Percentiles rank a stretch among this genome's conserved stretches.
Evolutionary conservation across 1,140 invertebrate species (phyloP).

Genomic region (Dreissena polymorpha): DNA sequence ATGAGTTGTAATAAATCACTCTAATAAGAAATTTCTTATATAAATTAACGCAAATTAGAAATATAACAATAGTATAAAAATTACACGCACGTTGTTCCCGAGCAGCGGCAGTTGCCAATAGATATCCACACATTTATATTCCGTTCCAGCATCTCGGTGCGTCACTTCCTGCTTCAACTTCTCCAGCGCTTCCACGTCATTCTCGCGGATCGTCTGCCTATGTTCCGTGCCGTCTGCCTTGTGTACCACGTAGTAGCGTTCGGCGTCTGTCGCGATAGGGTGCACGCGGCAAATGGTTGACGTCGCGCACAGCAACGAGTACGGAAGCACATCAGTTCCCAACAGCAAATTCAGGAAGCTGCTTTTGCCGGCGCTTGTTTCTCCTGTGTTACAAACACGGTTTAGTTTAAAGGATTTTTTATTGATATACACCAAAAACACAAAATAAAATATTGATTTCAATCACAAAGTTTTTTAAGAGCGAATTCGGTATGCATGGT

Average conservation of each 20-base stretch:
- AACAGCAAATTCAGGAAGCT: conserved; percentile 64
- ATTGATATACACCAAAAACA: neutral
- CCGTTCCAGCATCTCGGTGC: conserved; percentile 5
- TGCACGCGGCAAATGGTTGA: conserved; percentile 63
- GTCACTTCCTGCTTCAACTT: conserved; percentile 28
- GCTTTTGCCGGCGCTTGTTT: conserved; percentile 64
- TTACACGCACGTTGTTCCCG: conserved; percentile 8
- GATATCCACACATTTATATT: conserved; percentile 54
- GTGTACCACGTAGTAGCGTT: neutral
- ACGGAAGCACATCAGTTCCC: conserved; percentile 60
- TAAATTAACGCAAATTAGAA: no score
- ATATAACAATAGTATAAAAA: neutral
- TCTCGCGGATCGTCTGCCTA: neutral
- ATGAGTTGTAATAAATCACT: no score
- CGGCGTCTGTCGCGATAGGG: conserved; percentile 27
- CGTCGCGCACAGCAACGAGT: conserved; percentile 59
- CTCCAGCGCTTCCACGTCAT: neutral
- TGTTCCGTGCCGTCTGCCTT: neutral
- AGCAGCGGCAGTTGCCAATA: conserved; percentile 63
- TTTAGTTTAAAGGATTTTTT: conserved; percentile 13
- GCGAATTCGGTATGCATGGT: neutral
- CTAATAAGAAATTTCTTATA: no score
- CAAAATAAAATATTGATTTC: neutral
- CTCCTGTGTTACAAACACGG: conserved; percentile 48
- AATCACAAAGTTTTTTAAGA: neutral